Evolutionary conservation across 2,113 vertebrate genomes (phyloP).

Genomic region (Gnathonemus longibarbis): DNA sequence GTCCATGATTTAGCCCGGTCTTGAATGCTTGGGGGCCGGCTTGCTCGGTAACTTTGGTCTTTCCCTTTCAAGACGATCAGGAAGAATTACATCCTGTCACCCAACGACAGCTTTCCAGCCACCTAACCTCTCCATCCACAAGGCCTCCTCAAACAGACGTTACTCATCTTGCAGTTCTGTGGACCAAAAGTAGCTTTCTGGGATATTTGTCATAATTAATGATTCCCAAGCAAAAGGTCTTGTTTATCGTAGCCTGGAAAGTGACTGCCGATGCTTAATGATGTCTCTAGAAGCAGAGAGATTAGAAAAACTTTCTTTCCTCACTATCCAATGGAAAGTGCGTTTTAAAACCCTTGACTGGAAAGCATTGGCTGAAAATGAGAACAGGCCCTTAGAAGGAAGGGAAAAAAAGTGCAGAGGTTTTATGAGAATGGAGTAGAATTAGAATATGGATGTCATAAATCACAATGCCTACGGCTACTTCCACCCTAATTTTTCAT

Average conservation of each 20-base stretch:
- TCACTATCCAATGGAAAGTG: not conserved
- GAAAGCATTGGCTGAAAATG: not conserved
- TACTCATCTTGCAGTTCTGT: not conserved
- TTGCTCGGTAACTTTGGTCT: not conserved
- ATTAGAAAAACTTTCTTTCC: not conserved
- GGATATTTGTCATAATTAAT: not conserved
- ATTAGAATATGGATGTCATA: constrained; percentile 12
- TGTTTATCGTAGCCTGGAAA: not conserved
- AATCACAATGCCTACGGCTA: not conserved
- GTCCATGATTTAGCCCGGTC: too few relatives aligned
- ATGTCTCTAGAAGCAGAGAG: too few relatives aligned
- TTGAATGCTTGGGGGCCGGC: not conserved
- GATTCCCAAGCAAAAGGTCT: not conserved
- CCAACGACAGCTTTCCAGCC: not conserved
- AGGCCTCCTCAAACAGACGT: not conserved
- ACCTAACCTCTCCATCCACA: not conserved
- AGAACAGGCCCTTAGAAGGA: not conserved
- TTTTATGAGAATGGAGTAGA: constrained; percentile 9
- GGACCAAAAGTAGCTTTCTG: not conserved
- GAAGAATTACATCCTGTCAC: not conserved
- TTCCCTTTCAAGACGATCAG: not conserved
- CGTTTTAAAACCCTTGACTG: not conserved
- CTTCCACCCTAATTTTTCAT: constrained; percentile 18
- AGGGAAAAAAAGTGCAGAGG: not conserved
- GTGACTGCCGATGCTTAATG: not conserved